Percentiles rank a stretch among this genome's conserved stretches.
These are phyloP conservation scores for Hirundichthys speculiger DNA, from an alignment of 2,113 vertebrate genomes.

Conservation along the genomic window DNA sequence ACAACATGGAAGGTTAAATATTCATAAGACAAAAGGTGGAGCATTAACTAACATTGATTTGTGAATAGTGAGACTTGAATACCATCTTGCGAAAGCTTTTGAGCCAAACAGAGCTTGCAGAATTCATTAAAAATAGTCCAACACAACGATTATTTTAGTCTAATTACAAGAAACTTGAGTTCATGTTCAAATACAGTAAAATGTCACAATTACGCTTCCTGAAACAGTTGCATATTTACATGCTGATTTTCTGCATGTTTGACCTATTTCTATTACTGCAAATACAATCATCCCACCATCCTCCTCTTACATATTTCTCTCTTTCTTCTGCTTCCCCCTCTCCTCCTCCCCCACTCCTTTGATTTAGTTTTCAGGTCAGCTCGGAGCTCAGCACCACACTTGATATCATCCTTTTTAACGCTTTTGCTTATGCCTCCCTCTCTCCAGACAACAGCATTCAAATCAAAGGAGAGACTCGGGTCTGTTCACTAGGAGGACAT, in stretches of 20 bases:
- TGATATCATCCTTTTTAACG: conserved; percentile 45
- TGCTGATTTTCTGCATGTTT: conserved; percentile 16
- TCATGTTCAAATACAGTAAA: conserved; percentile 1
- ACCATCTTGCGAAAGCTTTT: no score
- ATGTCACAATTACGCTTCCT: conserved; percentile 12
- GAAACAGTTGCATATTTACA: conserved; percentile 14
- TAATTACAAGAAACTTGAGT: neutral
- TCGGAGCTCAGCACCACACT: conserved; percentile 43
- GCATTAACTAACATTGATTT: no score
- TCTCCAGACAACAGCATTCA: conserved; percentile 10
- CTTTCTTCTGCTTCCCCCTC: neutral
- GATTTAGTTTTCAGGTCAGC: conserved; percentile 65
- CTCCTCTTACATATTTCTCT: conserved; percentile 1
- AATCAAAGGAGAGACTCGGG: neutral
- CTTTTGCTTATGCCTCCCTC: conserved; percentile 38
- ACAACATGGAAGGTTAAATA: conserved; percentile 3
- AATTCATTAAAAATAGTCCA: no score
- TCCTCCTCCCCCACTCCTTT: conserved; percentile 40
- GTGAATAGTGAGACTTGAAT: no score
- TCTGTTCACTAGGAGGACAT: no score
- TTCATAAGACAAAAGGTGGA: conserved; percentile 21
- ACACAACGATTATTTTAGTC: neutral
- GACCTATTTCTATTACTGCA: conserved; percentile 38
- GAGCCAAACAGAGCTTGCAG: no score
- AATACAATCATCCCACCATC: conserved; percentile 21